Evolutionary conservation across 2,113 vertebrate genomes (phyloP), one percentile per base, ranked within the genome.

Genomic region (Acrocephalus arundinaceus): DNA sequence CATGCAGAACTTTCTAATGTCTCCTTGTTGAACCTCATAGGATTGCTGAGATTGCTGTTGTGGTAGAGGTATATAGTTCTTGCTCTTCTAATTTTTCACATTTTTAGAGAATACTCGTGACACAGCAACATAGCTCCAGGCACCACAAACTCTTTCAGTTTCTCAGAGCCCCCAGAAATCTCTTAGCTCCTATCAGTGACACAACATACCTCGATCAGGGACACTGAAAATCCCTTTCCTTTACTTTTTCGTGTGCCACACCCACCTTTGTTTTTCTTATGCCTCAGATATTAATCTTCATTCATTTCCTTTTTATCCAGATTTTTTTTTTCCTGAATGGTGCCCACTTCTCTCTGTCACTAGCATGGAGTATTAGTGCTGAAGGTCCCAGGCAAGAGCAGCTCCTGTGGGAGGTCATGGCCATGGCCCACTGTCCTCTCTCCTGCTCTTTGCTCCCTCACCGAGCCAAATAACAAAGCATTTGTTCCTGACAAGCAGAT

Each of bases 401-500:
- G 71, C 63, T 94, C 41, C 67, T 25, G 6, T 1, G 7, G 55
- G 77, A 91, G n/a, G 62, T 9, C 57, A 87, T 20, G 75, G 59
- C 79, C 61, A 18, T 71, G 89, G 48, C 89, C 83, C 35, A 23
- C 83, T 80, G 83, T 67, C 73, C 84, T 87, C 52, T 92, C 39
- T 74, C 48, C 39, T 90, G 79, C 68, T 89, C 80, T 78, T 90
- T 78, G 39, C 65, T 81, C 57, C 30, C 17, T 81, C 66, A 51
- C 28, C 0, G 0, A 91, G 61, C 52, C 68, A 78, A 67, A 75
- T 84, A 94, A 91, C 5, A 13, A 78, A 90, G 51, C 45, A 31
- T 87, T 93, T 90, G 70, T 37, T 94, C 61, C 54, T 93, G 86
- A 90, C 51, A 81, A 92, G 80, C 76, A 85, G 89, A 93, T 90